Conservation (phyloP, 2,113 vertebrate genomes). For the Erpornis zantholeuca region DNA sequence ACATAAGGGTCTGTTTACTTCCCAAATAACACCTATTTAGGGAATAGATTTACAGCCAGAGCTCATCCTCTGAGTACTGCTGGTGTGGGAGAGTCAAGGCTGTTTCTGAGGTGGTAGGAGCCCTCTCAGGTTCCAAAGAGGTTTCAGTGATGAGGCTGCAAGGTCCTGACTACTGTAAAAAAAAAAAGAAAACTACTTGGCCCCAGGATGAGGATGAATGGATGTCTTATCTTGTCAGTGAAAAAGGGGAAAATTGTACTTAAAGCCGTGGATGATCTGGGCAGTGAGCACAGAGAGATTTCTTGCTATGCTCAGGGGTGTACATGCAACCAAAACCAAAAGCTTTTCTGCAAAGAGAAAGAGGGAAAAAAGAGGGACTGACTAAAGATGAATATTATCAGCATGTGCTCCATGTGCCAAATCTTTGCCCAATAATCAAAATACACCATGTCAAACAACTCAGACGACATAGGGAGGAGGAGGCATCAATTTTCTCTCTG, state of each 20-base stretch:
- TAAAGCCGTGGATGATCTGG: neutral
- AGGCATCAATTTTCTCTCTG: neutral
- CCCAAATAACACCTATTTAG: neutral
- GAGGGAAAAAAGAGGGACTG: neutral
- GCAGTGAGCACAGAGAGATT: neutral
- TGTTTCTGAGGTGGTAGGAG: neutral
- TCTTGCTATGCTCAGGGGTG: neutral
- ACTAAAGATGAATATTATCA: neutral
- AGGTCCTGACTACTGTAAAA: neutral
- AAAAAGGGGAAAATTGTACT: neutral
- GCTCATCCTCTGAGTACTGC: neutral
- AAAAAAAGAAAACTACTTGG: neutral
- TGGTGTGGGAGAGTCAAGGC: neutral
- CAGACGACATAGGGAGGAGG: neutral
- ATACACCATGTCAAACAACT: neutral
- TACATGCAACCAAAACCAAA: neutral
- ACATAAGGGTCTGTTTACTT: neutral
- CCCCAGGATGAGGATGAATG: neutral
- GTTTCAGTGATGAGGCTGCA: neutral
- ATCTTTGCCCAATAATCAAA: neutral
- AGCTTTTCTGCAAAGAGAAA: neutral
- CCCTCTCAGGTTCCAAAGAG: accelerated
- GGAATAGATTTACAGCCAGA: neutral
- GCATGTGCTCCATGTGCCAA: neutral
- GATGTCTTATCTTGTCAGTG: neutral